These are phyloP conservation scores for Heliconius aoede DNA, from an alignment of 2,888 invertebrate species.

Conservation along the genomic window DNA sequence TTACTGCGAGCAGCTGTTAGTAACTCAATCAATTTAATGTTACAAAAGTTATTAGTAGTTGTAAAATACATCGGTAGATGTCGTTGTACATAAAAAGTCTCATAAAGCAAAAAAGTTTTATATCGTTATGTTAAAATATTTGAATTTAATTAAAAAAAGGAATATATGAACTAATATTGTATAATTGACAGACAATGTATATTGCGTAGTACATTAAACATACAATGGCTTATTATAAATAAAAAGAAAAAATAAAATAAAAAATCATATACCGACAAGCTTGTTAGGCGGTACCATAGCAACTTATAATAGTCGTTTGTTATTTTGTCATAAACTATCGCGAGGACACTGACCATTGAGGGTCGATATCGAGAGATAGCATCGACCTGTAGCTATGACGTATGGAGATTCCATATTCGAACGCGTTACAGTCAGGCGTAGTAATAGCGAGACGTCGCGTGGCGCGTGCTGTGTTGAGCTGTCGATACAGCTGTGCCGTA, in stretches of 20 bases:
- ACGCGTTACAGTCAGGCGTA: conserved; percentile 21
- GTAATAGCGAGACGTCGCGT: neutral
- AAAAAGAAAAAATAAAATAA: neutral
- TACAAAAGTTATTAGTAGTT: neutral
- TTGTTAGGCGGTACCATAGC: conserved; percentile 62
- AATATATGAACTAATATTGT: neutral
- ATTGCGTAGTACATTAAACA: neutral
- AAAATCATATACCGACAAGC: conserved; percentile 56
- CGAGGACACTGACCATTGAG: conserved; percentile 33
- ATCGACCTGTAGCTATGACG: conserved; percentile 31
- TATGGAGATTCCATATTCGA: conserved; percentile 34
- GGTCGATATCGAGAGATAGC: conserved; percentile 34
- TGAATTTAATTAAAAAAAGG: neutral
- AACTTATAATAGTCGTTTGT: conserved; percentile 48
- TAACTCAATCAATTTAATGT: no score
- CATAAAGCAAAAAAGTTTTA: neutral
- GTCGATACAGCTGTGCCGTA: neutral
- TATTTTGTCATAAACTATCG: conserved; percentile 22
- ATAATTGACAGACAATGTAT: neutral
- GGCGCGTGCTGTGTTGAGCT: conserved; percentile 9
- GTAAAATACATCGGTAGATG: neutral
- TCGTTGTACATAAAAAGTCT: neutral
- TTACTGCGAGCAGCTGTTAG: neutral
- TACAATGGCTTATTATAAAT: neutral
- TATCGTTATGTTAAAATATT: no score